Conservation (phyloP, 1,140 invertebrate species). For the Procambarus clarkii region DNA sequence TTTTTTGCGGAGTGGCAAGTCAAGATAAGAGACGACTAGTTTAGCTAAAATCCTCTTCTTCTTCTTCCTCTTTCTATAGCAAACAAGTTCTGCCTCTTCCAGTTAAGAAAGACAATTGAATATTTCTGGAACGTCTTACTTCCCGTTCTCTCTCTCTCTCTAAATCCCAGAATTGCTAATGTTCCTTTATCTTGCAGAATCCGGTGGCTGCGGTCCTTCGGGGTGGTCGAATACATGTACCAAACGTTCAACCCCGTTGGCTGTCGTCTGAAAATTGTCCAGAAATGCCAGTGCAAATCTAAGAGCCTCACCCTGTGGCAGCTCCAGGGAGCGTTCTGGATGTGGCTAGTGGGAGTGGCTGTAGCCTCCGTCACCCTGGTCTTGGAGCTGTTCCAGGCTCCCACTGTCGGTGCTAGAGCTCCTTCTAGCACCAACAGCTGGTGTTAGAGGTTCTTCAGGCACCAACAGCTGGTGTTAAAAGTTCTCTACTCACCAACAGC, state of each 20-base stretch:
- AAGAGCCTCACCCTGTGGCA: conserved; percentile 17
- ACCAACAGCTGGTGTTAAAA: too few species aligned
- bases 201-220: conserved; percentile 27
- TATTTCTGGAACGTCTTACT: background rate
- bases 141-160: background rate
- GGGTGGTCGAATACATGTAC: conserved; percentile 16
- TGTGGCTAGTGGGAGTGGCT: background rate
- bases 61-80: background rate
- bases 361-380: background rate
- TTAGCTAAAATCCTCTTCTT: background rate
- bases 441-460: background rate
- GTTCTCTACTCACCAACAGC: too few species aligned
- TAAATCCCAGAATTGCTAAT: too few species aligned
- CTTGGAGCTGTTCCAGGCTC: background rate
- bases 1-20: too few species aligned
- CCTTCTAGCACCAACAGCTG: too few species aligned
- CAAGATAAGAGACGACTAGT: background rate
- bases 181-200: background rate
- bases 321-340: conserved; percentile 29
- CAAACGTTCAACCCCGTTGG: conserved; percentile 20
- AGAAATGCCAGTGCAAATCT: background rate
- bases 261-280: background rate
- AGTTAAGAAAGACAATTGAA: background rate
- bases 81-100: too few species aligned
- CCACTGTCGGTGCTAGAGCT: too few species aligned